These are phyloP conservation scores for Anoplius nigerrimus DNA, from an alignment of 2,888 invertebrate species.

Conservation along the genomic window DNA sequence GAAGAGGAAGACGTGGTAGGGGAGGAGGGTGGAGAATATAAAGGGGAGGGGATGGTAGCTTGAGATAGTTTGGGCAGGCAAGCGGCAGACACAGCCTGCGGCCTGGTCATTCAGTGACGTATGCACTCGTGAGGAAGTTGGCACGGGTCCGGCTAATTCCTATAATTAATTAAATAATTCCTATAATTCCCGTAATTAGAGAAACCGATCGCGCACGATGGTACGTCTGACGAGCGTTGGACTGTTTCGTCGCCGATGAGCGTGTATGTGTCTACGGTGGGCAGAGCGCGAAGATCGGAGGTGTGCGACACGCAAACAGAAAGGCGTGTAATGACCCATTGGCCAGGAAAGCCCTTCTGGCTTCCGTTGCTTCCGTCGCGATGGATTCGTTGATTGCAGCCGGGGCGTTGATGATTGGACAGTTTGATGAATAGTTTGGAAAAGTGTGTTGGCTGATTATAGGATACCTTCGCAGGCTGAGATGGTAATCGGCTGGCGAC, in stretches of 20 bases:
- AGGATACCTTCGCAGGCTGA: constrained; percentile 26
- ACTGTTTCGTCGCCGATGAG: too few relatives aligned
- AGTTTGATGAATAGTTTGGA: constrained; percentile 57
- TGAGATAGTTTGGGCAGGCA: not conserved
- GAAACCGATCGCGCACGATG: constrained; percentile 15
- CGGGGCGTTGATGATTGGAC: constrained; percentile 52
- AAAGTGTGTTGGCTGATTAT: constrained; percentile 55
- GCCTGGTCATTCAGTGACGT: constrained; percentile 32
- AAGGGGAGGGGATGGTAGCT: not conserved
- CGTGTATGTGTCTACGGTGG: too few relatives aligned
- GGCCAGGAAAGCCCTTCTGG: constrained; percentile 42
- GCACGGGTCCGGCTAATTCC: constrained; percentile 50
- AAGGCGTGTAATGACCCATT: constrained; percentile 42
- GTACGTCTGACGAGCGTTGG: too few relatives aligned
- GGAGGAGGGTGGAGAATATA: not conserved
- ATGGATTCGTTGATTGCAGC: constrained; percentile 40
- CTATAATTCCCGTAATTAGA: constrained; percentile 57
- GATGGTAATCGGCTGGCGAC: not conserved
- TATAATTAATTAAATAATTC: constrained; percentile 61
- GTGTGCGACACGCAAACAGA: not conserved
- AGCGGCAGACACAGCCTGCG: too few relatives aligned
- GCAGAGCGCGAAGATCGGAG: not conserved
- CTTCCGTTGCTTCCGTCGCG: constrained; percentile 45
- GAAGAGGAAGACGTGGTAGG: not conserved
- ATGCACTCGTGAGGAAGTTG: constrained; percentile 41